Evolutionary conservation across 30 jellyfish, hydroid and myxozoan genomes (phyloP).

Genomic region (Hydra vulgaris): DNA sequence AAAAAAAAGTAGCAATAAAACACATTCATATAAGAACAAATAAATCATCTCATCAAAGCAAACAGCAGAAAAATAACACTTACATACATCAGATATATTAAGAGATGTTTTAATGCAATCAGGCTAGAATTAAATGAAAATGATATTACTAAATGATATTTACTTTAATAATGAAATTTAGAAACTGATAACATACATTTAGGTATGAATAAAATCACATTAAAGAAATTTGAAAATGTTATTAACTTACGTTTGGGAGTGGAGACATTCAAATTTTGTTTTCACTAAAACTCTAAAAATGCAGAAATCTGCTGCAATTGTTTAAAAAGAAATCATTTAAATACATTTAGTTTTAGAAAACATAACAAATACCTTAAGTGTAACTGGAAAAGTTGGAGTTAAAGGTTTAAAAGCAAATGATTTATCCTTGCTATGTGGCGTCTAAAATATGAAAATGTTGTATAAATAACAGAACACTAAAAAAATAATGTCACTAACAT

Average conservation of each 20-base stretch:
- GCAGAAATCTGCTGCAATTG: neutral
- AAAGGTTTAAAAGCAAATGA: neutral
- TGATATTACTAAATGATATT: neutral
- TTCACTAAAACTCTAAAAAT: neutral
- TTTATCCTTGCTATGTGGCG: neutral
- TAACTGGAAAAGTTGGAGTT: neutral
- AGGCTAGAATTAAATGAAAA: neutral
- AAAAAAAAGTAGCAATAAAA: neutral
- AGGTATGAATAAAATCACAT: neutral
- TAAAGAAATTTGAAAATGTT: neutral
- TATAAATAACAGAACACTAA: no score
- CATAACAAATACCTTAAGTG: neutral
- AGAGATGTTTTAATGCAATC: neutral
- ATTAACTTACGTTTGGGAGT: neutral
- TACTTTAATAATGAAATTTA: neutral
- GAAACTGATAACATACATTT: neutral
- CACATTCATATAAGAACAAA: neutral
- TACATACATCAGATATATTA: neutral
- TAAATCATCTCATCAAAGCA: neutral
- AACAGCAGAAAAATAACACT: neutral
- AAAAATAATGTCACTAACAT: no score
- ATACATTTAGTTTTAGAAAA: neutral
- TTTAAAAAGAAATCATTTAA: neutral
- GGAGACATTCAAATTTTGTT: neutral
- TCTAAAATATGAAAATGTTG: no score